phyloP scores from a whole-genome alignment of 2,113 vertebrate species.

The Clarias macrocephalus region DNA sequence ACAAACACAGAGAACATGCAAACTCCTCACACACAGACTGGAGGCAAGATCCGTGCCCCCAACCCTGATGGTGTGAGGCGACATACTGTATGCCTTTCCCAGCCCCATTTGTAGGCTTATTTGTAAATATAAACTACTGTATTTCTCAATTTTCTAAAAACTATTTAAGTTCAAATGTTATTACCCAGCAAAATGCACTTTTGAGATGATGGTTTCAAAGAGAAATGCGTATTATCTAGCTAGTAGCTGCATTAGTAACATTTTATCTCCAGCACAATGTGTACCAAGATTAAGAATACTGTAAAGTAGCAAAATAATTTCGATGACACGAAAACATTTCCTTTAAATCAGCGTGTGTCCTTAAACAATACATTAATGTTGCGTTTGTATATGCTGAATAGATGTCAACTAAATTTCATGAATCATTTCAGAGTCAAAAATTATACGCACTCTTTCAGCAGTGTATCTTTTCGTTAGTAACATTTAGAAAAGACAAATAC shows the following conservation, averaged over 20 bases:
- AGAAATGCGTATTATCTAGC: background rate
- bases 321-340: background rate
- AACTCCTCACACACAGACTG: too few relatives aligned
- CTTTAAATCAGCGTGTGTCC: background rate
- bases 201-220: background rate
- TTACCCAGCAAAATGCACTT: background rate
- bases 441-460: too few relatives aligned
- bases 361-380: background rate
- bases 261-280: background rate
- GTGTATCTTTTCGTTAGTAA: too few relatives aligned
- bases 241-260: background rate
- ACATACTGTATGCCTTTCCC: background rate
- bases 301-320: background rate
- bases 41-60: too few relatives aligned
- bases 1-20: too few relatives aligned
- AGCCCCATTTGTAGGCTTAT: background rate
- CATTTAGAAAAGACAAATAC: too few relatives aligned
- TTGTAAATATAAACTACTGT: background rate
- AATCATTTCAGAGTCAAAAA: too few relatives aligned
- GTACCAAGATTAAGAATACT: background rate
- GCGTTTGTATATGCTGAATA: background rate
- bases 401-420: background rate
- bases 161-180: background rate
- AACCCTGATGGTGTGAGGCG: too few relatives aligned
- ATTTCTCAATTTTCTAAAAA: background rate